These are phyloP conservation scores for Paramormyrops kingsleyae DNA, from an alignment of 2,113 vertebrate species.

Conservation along the genomic window DNA sequence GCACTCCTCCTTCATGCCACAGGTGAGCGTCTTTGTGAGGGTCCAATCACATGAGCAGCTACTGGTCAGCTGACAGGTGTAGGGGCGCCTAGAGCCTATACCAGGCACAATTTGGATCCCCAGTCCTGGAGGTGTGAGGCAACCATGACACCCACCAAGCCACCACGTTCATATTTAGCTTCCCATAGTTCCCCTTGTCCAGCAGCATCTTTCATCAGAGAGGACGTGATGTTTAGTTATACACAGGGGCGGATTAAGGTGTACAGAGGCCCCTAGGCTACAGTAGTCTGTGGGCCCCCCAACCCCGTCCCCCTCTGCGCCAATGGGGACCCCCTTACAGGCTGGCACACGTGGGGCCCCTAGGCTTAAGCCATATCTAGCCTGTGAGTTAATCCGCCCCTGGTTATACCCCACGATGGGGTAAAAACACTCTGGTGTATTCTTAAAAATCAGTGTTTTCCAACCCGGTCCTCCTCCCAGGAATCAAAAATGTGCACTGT, in stretches of 20 bases:
- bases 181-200: background rate
- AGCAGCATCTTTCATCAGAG: slow-evolving; percentile 42
- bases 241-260: no score
- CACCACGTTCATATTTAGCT: background rate
- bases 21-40: slow-evolving; percentile 62
- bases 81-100: background rate
- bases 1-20: slow-evolving; percentile 79
- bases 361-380: no score
- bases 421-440: background rate
- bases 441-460: background rate
- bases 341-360: no score
- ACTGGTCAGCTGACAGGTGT: background rate
- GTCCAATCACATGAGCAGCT: background rate
- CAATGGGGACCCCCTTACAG: no score
- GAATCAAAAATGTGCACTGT: background rate
- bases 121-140: background rate
- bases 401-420: background rate
- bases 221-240: background rate
- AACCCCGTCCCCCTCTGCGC: no score
- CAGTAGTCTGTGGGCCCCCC: no score
- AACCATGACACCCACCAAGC: background rate
- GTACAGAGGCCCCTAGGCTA: no score
- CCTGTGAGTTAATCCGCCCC: no score
- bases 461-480: background rate
- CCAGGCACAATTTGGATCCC: background rate